phyloP scores from a whole-genome alignment of 2,797 vertebrate species.

The Darevskia nairensis region DNA sequence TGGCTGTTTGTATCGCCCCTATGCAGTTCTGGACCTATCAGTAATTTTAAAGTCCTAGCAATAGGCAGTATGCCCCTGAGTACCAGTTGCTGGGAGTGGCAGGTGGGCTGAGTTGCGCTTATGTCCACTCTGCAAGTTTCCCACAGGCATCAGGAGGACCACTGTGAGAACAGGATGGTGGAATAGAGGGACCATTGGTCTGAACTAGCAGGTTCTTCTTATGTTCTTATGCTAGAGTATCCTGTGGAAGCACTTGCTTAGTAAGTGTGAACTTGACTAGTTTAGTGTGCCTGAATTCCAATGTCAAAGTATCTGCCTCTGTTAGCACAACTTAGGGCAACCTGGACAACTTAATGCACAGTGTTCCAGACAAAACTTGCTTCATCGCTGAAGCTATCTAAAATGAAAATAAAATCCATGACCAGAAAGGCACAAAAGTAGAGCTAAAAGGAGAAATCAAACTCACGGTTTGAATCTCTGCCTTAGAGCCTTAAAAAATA shows the following conservation, averaged over 20 bases:
- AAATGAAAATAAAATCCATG: background rate
- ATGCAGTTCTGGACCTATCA: no score
- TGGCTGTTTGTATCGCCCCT: no score
- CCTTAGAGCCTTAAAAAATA: background rate
- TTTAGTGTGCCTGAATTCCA: background rate
- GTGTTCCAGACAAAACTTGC: background rate
- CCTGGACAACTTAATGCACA: background rate
- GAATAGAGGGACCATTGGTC: no score
- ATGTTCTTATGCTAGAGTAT: background rate
- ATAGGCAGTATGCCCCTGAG: no score
- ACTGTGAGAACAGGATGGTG: no score
- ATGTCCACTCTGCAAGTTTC: no score
- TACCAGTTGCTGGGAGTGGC: no score
- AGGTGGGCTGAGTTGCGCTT: no score
- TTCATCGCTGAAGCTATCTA: background rate
- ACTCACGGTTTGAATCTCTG: constrained; percentile 2
- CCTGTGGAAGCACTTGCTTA: background rate
- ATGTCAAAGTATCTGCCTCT: background rate
- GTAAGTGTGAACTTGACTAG: background rate
- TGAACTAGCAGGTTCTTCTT: background rate
- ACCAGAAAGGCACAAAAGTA: constrained; percentile 3
- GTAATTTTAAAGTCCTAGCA: no score
- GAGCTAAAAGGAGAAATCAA: background rate
- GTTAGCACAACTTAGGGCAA: background rate
- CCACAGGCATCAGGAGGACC: no score